Percentiles rank a stretch among this genome's conserved stretches.
Evolutionary conservation across 2,888 invertebrate genomes (phyloP).

Genomic region (Ligdia adustata): DNA sequence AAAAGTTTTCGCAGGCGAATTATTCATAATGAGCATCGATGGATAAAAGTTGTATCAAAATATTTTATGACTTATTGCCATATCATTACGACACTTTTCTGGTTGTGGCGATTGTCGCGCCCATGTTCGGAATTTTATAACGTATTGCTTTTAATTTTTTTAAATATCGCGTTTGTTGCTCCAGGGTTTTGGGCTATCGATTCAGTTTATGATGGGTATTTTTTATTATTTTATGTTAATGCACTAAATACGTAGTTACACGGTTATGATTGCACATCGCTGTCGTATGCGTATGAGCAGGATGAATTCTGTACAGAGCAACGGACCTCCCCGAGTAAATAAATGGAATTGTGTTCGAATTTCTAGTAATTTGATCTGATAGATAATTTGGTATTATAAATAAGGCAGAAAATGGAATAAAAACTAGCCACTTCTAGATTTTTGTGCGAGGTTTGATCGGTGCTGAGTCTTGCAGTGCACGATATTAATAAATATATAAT

Average conservation of each 20-base stretch:
- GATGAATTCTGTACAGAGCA: constrained; percentile 1
- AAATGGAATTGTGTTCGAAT: too few species aligned
- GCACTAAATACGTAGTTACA: constrained; percentile 65
- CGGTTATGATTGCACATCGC: constrained; percentile 32
- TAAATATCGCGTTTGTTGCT: constrained; percentile 67
- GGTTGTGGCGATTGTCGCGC: constrained; percentile 58
- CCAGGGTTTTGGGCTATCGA: constrained; percentile 69
- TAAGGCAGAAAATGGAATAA: too few species aligned
- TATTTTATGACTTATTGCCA: constrained; percentile 68
- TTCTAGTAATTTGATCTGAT: too few species aligned
- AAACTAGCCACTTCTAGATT: too few species aligned
- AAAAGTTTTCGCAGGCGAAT: constrained; percentile 70
- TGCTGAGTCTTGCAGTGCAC: too few species aligned
- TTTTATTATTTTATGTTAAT: constrained; percentile 75
- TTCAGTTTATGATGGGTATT: constrained; percentile 73
- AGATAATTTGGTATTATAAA: too few species aligned
- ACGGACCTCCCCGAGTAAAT: constrained; percentile 9
- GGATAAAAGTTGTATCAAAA: constrained; percentile 52
- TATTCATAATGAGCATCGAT: constrained; percentile 73
- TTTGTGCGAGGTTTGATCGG: too few species aligned
- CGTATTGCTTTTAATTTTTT: constrained; percentile 57
- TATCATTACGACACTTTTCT: constrained; percentile 67
- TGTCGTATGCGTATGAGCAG: constrained; percentile 14
- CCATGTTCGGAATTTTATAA: constrained; percentile 69
- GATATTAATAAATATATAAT: too few species aligned